These are phyloP conservation scores for Pedicia rivosa DNA, from an alignment of 2,888 invertebrate genomes.

Conservation along the genomic window DNA sequence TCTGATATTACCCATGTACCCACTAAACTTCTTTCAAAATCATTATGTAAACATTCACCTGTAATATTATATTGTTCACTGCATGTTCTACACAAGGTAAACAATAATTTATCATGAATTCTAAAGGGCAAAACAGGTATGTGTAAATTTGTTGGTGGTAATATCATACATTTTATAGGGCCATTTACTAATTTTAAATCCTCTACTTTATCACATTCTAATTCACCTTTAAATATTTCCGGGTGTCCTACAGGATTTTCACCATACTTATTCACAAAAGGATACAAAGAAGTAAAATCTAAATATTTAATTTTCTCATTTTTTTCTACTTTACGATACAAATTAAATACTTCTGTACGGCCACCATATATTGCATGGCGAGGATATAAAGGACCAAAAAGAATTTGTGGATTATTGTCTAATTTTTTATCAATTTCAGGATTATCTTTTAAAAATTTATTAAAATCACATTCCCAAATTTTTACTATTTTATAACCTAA, in stretches of 20 bases:
- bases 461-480: slow-evolving; percentile 3
- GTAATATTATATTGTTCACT: slow-evolving; percentile 1
- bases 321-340: no score
- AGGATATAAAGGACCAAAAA: neutral
- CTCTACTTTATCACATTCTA: neutral
- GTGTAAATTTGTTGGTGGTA: slow-evolving; percentile 14
- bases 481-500: slow-evolving; percentile 2
- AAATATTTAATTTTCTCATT: slow-evolving; percentile 7
- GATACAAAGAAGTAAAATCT: slow-evolving; percentile 5
- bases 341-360: no score
- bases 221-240: neutral
- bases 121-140: slow-evolving; percentile 17
- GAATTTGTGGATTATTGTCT: neutral
- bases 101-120: slow-evolving; percentile 16
- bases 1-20: slow-evolving; percentile 21
- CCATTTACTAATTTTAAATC: no score
- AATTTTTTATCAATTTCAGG: neutral
- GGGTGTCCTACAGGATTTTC: slow-evolving; percentile 4
- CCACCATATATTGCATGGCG: no score
- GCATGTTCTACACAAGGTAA: slow-evolving; percentile 15
- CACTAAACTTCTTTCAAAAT: slow-evolving; percentile 12
- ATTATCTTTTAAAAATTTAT: neutral
- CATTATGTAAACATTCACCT: slow-evolving; percentile 12
- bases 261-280: neutral
- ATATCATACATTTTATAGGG: no score